Base-by-base conservation (phyloP, 2,113 vertebrate species). In the Calidris pugnax region DNA sequence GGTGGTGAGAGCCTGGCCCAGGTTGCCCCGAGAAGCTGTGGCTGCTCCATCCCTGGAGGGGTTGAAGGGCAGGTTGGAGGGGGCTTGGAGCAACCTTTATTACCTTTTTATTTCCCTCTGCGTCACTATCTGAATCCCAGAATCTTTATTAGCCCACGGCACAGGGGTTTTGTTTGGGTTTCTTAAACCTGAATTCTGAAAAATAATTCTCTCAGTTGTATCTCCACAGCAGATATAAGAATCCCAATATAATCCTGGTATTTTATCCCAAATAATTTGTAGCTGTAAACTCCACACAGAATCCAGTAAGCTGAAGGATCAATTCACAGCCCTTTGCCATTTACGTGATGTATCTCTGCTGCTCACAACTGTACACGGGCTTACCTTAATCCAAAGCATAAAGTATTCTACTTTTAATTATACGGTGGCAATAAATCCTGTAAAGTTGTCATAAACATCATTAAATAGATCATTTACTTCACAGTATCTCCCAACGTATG, bases 21-120 rank as follows among this genome's bases (percentile, higher is more conserved):
- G 47, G 47, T 47, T 47, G 47, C 20, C 47, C 47, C 9, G 20
- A 47, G 47, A 47, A 47, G 47, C 47, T 47, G 47, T 47, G 53
- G 53, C 53, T 56, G 55, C 55, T 30, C 55, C 30, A 56, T 32
- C 47, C 47, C 47, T 48, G 47, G 47, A 48, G 50, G 50, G 50
- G 50, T 51, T 51, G 12, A 26, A 51, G 50, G 50, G 3, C 24
- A 26, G 50, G 50, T 14, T 51, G 50, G 50, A 51, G 13, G 24
- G 50, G 24, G 26, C 14, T 51, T 51, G 50, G 50, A 27, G 50
- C 50, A 51, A 51, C 14, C 26, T 51, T 51, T 26, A 51, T 51
- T 51, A 48, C 47, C 47, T 1, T 4, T 4, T 0, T 14, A 6
- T 6, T 30, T 13, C 47, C 13, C 16, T 1, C 10, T 9, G 16